phyloP scores from a whole-genome alignment of 2,888 invertebrate species.

The Schizaphis graminum region DNA sequence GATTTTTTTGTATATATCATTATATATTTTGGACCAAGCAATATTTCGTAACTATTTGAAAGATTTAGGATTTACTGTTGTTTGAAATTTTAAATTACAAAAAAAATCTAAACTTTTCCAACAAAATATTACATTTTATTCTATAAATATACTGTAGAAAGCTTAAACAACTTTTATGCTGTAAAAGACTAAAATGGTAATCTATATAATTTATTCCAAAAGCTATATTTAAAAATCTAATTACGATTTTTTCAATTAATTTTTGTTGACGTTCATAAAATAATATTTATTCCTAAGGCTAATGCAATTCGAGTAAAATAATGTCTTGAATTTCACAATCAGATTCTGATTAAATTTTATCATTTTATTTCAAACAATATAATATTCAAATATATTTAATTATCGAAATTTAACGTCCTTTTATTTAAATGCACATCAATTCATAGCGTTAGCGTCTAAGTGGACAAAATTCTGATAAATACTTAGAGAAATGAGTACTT shows the following conservation, averaged over 20 bases:
- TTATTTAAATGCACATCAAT: not conserved
- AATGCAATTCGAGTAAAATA: not conserved
- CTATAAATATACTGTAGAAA: not conserved
- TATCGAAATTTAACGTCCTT: not conserved
- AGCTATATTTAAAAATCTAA: constrained; percentile 7
- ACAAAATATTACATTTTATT: not conserved
- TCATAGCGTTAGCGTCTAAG: not conserved
- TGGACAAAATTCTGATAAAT: not conserved
- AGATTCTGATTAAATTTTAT: not conserved
- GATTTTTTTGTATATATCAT: not conserved
- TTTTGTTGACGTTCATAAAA: not conserved
- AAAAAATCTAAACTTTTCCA: not conserved
- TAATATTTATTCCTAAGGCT: not conserved
- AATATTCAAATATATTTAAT: not conserved
- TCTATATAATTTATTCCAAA: not conserved
- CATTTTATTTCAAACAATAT: not conserved
- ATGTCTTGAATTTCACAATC: not conserved
- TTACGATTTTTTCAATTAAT: constrained; percentile 10
- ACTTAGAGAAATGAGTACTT: no score
- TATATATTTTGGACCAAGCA: not conserved
- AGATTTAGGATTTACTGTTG: not conserved
- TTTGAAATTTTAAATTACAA: constrained; percentile 6
- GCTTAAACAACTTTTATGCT: not conserved
- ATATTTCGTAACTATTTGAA: not conserved
- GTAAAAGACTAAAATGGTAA: not conserved